These are phyloP conservation scores for Thaumatotibia leucotreta DNA, from an alignment of 1,140 invertebrate genomes.

Conservation along the genomic window DNA sequence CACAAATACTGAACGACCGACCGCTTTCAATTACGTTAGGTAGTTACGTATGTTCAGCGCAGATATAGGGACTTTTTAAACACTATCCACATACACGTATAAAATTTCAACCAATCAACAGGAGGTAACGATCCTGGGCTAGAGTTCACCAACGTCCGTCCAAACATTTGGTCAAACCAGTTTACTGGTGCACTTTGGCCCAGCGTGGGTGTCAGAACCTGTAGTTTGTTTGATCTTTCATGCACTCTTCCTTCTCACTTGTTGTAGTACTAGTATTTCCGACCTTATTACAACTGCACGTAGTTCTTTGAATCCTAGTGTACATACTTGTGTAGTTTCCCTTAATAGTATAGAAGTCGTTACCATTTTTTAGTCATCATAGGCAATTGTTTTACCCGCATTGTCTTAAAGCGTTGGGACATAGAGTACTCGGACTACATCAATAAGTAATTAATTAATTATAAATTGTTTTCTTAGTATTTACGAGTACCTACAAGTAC, in stretches of 20 bases:
- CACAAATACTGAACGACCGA: background rate
- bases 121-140: conserved; percentile 35
- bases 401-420: background rate
- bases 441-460: background rate
- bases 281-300: background rate
- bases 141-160: background rate
- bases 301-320: background rate
- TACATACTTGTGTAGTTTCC: background rate
- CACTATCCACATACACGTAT: conserved; percentile 15
- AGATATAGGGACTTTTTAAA: background rate
- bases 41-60: background rate
- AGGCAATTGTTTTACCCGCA: background rate
- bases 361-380: background rate
- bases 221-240: conserved; percentile 56
- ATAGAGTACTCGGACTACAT: background rate
- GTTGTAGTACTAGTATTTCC: background rate
- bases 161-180: background rate
- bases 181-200: background rate
- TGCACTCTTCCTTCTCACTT: conserved; percentile 32
- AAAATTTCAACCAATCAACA: conserved; percentile 39
- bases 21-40: background rate
- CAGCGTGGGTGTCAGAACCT: conserved; percentile 19
- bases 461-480: background rate
- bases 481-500: too few species aligned
- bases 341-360: background rate